A percentile compares a stretch with the other conserved stretches of the same genome.
Evolutionary conservation across 2,113 vertebrate species (phyloP).

Genomic region (Platichthys flesus): DNA sequence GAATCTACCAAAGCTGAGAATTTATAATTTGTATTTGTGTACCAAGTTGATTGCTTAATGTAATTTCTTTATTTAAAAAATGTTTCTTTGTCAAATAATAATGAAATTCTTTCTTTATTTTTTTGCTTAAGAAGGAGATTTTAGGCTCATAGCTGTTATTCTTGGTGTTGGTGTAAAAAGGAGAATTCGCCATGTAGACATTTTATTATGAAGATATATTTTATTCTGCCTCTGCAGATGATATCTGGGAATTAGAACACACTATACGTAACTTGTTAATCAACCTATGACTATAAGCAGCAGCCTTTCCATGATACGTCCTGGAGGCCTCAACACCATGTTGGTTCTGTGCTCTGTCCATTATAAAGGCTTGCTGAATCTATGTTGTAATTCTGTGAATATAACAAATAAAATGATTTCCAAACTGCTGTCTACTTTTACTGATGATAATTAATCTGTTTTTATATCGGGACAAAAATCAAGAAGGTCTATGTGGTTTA

Average conservation of each 20-base stretch:
- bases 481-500: not conserved
- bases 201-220: conserved; percentile 49
- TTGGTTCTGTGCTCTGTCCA: not conserved
- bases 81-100: conserved; percentile 4
- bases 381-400: conserved; percentile 37
- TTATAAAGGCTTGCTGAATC: conserved; percentile 13
- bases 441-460: not conserved
- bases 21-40: conserved; percentile 20
- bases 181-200: conserved; percentile 39
- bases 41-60: not conserved
- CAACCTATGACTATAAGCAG: not conserved
- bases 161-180: not conserved
- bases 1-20: conserved; percentile 45
- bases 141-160: not conserved
- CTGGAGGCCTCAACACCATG: not conserved
- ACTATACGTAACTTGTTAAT: conserved; percentile 30
- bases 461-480: not conserved
- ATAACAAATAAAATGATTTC: conserved; percentile 37
- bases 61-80: conserved; percentile 5
- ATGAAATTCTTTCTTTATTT: not conserved
- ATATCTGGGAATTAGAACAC: conserved; percentile 7
- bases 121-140: conserved; percentile 12
- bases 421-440: not conserved
- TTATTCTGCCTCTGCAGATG: conserved; percentile 41
- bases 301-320: not conserved